Percentiles rank a stretch among this genome's conserved stretches.
Evolutionary conservation across 2,797 vertebrate genomes (phyloP).

Genomic region (Acipenser oxyrinchus): DNA sequence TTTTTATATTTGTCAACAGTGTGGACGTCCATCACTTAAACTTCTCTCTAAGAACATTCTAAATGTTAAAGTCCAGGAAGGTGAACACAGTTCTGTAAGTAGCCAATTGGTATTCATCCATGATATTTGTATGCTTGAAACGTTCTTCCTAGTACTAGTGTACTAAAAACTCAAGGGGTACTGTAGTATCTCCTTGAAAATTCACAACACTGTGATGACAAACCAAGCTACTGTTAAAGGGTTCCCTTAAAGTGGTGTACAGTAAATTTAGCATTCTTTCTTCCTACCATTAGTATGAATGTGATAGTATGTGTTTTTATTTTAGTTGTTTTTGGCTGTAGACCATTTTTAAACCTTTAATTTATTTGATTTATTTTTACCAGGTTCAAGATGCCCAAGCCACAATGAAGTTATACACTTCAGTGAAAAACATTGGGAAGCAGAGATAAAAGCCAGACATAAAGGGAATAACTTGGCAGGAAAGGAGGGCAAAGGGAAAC

Average conservation of each 20-base stretch:
- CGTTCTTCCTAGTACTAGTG: no score
- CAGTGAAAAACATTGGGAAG: conserved; percentile 85
- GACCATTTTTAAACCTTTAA: background rate
- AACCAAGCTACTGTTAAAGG: no score
- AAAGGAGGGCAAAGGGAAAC: conserved; percentile 28
- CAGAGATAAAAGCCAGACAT: conserved; percentile 44
- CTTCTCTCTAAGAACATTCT: conserved; percentile 75
- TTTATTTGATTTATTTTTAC: background rate
- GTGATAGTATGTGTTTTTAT: background rate
- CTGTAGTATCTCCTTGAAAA: no score
- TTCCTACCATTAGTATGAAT: background rate
- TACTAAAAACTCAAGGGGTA: no score
- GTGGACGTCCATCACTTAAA: conserved; percentile 68
- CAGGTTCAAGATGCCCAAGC: conserved; percentile 91
- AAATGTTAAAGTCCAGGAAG: conserved; percentile 73
- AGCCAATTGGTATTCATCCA: background rate
- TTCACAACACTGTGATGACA: no score
- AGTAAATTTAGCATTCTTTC: no score
- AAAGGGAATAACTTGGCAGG: conserved; percentile 25
- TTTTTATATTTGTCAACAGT: conserved; percentile 43
- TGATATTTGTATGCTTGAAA: no score
- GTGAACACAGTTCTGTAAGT: conserved; percentile 87
- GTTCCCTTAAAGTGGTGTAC: no score
- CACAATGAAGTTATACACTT: conserved; percentile 84
- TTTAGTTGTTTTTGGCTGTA: background rate